Conservation (phyloP, 2,888 invertebrate species). For the Colostygia pectinataria region DNA sequence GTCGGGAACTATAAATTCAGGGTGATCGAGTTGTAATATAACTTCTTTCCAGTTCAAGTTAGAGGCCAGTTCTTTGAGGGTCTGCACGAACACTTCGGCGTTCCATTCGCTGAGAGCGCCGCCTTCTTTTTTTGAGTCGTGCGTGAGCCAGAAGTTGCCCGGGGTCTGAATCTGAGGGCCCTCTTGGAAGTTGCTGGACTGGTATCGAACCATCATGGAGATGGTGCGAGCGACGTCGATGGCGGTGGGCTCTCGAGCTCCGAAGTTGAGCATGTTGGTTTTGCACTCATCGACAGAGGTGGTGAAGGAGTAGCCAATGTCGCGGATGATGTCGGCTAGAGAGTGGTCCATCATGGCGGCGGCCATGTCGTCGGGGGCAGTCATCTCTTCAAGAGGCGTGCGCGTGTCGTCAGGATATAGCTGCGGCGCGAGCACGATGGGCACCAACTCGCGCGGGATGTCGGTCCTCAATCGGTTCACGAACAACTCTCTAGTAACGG, state of each 20-base stretch:
- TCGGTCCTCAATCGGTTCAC: conserved; percentile 91
- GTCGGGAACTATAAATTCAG: conserved; percentile 94
- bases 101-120: conserved; percentile 89
- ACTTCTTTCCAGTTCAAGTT: conserved; percentile 97
- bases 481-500: conserved; percentile 91
- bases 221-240: conserved; percentile 92
- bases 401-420: conserved; percentile 91
- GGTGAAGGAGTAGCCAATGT: conserved; percentile 96
- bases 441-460: conserved; percentile 94
- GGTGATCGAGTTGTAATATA: conserved; percentile 94
- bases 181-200: conserved; percentile 81
- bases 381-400: conserved; percentile 85
- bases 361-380: conserved; percentile 84
- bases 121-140: conserved; percentile 79
- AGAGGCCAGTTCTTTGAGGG: conserved; percentile 94
- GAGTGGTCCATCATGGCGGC: conserved; percentile 88
- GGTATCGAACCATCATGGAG: conserved; percentile 93
- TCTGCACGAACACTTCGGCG: conserved; percentile 95
- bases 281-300: conserved; percentile 93
- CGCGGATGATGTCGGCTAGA: conserved; percentile 94
- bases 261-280: conserved; percentile 91
- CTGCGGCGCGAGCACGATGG: conserved; percentile 94
- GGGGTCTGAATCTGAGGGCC: conserved; percentile 88
- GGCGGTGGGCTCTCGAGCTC: conserved; percentile 91
- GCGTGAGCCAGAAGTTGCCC: conserved; percentile 85